Conservation (phyloP, 2,797 vertebrate genomes). For the Denticeps clupeoides region DNA sequence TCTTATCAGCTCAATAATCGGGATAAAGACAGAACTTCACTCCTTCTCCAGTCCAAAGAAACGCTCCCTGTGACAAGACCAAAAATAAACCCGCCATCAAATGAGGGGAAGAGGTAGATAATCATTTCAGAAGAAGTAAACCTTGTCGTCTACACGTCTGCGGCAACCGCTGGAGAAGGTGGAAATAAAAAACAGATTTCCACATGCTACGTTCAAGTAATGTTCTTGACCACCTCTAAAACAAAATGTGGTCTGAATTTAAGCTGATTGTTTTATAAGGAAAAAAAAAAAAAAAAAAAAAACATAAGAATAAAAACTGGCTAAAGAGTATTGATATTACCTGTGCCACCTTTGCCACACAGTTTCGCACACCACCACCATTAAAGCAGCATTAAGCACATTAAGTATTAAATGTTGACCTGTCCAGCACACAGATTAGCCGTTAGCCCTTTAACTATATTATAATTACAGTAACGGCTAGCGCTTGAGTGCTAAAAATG, state of each 20-base stretch:
- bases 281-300: slow-evolving; percentile 3
- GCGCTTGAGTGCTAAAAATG: no score
- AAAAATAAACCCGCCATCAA: slow-evolving; percentile 13
- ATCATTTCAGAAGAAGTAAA: slow-evolving; percentile 7
- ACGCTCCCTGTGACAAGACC: slow-evolving; percentile 2
- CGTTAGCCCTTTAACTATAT: no score
- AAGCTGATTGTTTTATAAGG: neutral
- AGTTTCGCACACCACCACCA: no score
- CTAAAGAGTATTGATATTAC: no score
- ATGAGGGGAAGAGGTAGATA: slow-evolving; percentile 4
- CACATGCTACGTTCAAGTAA: neutral
- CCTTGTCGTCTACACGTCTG: neutral
- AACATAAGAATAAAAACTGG: slow-evolving; percentile 2
- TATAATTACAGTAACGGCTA: no score
- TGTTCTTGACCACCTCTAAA: neutral
- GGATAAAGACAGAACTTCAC: no score
- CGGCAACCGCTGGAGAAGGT: neutral
- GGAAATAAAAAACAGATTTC: neutral
- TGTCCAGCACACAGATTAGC: no score
- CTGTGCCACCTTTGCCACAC: no score
- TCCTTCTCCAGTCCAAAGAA: no score
- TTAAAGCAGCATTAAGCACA: no score
- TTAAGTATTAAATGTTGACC: no score
- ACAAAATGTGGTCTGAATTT: neutral
- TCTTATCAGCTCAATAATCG: slow-evolving; percentile 14